Base-by-base conservation (phyloP, 2,888 invertebrate genomes). In the Heliconius ismenius region DNA sequence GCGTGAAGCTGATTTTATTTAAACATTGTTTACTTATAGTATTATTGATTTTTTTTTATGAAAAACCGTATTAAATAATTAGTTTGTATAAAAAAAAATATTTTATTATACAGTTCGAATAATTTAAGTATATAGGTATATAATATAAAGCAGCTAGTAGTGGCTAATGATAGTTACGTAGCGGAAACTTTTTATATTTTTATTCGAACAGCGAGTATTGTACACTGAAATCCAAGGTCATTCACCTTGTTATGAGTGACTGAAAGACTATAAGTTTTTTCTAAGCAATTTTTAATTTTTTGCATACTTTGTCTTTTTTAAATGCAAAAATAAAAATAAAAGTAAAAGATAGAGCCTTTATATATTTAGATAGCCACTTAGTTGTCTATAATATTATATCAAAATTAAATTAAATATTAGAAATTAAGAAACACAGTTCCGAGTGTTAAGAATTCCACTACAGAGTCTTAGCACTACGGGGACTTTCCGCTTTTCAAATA, bases 181-280 rank as follows among this genome's bases (percentile, higher is more conserved):
- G 58, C 69, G 69, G 54, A 70, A 70, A 24, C 54, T 58, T 58
- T n/a, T 70, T 70, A 15, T n/a, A 36, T 73, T 72, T 60, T 15
- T 64, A 32, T 26, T 36, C 54, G 58, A 54, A 58, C 32, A 70
- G 24, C 32, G 58, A 70, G 70, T 70, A 70, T 58, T 70, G 70
- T 70, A 36, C 70, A 70, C 70, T 70, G 54, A 58, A 58, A 70
- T 58, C 70, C 58, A 70, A 70, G 70, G 70, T 58, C 58, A 54
- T 70, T 70, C 70, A 70, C 58, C 70, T 70, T 70, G 54, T 54
- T 58, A 70, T 13, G 32, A 70, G 15, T 24, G 15, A 15, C 70
- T 58, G 65, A 74, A 74, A 65, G 24, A 75, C 24, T 62, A 69
- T 58, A 28, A 28, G 10, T 69, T 69, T 54, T 69, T 49, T 32